phyloP scores from a whole-genome alignment of 2,888 invertebrate species.

The Scaptomyza cyrtandrae region DNA sequence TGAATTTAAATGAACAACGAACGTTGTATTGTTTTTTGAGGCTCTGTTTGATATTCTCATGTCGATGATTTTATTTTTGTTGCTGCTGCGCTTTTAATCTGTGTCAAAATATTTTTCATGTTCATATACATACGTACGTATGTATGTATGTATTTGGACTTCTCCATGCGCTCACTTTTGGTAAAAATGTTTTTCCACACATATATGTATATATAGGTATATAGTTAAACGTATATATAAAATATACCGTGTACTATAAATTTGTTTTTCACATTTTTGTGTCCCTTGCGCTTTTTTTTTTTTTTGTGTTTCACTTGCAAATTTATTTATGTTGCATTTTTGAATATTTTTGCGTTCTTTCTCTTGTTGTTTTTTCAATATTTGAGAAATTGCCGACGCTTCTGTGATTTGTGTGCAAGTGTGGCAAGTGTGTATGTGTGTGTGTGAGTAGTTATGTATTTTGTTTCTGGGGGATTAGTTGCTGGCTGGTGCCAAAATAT shows the following conservation, averaged over 20 bases:
- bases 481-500: conserved; percentile 62
- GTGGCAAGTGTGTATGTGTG: conserved; percentile 13
- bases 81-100: conserved; percentile 65
- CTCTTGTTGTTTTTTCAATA: conserved; percentile 59
- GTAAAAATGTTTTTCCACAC: conserved; percentile 65
- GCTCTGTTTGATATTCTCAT: conserved; percentile 35
- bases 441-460: conserved; percentile 16
- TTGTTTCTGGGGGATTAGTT: conserved; percentile 59
- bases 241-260: conserved; percentile 50
- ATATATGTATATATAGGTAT: conserved; percentile 1
- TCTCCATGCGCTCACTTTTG: conserved; percentile 46
- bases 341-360: conserved; percentile 29
- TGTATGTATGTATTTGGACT: conserved; percentile 27
- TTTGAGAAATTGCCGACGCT: conserved; percentile 55
- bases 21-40: conserved; percentile 59
- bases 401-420: conserved; percentile 46
- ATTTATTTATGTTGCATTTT: conserved; percentile 50
- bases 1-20: conserved; percentile 72
- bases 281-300: conserved; percentile 14
- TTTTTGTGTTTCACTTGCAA: conserved; percentile 37
- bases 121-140: too few relatives aligned
- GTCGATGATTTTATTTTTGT: conserved; percentile 23
- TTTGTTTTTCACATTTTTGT: conserved; percentile 55
- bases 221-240: conserved; percentile 24
- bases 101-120: conserved; percentile 69